Conservation (phyloP, 2,797 vertebrate species). For the Limosa lapponica region DNA sequence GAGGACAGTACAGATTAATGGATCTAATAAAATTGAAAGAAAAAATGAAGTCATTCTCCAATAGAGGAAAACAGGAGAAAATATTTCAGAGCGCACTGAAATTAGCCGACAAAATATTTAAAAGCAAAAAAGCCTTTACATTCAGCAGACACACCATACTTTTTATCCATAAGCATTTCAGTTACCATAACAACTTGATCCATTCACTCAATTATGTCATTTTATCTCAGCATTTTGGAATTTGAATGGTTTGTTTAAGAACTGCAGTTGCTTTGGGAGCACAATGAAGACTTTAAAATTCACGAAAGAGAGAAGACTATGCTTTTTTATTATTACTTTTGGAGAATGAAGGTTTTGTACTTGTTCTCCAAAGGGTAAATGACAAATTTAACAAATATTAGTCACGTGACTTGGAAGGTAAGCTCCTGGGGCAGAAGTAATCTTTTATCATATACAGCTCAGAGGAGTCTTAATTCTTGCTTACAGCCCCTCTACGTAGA, state of each 20-base stretch:
- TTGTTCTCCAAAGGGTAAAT: neutral
- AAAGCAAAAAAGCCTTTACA: neutral
- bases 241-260: constrained; percentile 68
- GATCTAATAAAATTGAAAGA: constrained; percentile 14
- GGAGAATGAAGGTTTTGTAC: neutral
- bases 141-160: constrained; percentile 27
- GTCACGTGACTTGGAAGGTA: neutral
- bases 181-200: constrained; percentile 76
- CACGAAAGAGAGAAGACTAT: neutral
- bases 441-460: neutral
- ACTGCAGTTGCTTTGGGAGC: constrained; percentile 53
- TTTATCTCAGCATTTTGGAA: constrained; percentile 78
- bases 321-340: neutral
- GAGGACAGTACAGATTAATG: constrained; percentile 21
- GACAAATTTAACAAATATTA: neutral
- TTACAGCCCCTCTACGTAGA: neutral
- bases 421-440: neutral
- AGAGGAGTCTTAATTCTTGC: neutral
- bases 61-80: constrained; percentile 24
- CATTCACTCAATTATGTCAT: constrained; percentile 70
- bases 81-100: constrained; percentile 32
- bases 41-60: constrained; percentile 52
- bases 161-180: constrained; percentile 74
- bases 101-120: constrained; percentile 60
- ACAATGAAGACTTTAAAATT: constrained; percentile 40